Evolutionary conservation across 2,888 invertebrate genomes (phyloP).

Genomic region (Ommatoiulus sabulosus): DNA sequence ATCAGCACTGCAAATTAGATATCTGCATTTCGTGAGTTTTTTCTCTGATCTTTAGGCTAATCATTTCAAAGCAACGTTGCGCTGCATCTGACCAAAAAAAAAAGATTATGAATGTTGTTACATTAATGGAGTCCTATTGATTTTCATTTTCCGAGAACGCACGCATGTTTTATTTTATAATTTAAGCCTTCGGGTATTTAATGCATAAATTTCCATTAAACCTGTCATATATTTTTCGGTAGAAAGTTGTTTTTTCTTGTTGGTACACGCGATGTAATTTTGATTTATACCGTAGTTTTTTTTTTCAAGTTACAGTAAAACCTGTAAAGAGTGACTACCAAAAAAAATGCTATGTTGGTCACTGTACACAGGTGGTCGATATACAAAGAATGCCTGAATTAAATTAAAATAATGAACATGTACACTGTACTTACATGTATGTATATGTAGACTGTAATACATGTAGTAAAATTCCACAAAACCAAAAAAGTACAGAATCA

Average conservation of each 20-base stretch:
- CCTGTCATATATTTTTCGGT: not conserved
- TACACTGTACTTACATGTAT: too few relatives aligned
- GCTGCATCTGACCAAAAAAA: not conserved
- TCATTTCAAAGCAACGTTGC: not conserved
- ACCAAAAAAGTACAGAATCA: too few relatives aligned
- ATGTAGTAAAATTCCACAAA: too few relatives aligned
- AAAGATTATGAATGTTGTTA: not conserved
- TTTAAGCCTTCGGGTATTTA: not conserved
- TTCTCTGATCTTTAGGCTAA: not conserved
- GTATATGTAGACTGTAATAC: too few relatives aligned
- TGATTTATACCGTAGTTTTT: not conserved
- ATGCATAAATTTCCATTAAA: not conserved
- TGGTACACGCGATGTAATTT: not conserved
- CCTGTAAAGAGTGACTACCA: too few relatives aligned
- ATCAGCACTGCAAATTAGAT: conserved; percentile 17
- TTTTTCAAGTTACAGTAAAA: too few relatives aligned
- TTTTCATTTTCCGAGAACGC: not conserved
- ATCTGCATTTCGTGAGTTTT: not conserved
- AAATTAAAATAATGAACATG: too few relatives aligned
- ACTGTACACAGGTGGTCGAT: too few relatives aligned
- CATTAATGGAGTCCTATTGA: not conserved
- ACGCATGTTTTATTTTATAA: not conserved
- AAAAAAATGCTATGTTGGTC: too few relatives aligned
- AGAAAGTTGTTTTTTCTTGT: not conserved
- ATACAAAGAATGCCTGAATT: too few relatives aligned